phyloP scores from a whole-genome alignment of 2,888 invertebrate genomes.

The Xanthia icteritia region DNA sequence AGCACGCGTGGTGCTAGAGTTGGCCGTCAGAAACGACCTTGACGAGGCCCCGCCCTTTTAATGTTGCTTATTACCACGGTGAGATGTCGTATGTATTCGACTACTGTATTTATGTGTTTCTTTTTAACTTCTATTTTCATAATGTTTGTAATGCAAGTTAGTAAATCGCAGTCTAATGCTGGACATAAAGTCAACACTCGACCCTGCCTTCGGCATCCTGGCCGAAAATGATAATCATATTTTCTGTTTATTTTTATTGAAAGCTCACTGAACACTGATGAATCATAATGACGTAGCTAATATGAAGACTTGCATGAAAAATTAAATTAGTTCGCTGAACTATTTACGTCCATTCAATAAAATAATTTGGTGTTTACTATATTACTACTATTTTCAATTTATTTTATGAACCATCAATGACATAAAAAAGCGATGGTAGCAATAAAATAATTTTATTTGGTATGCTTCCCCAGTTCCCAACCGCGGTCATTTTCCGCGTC shows the following conservation, averaged over 20 bases:
- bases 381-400: slow-evolving; percentile 8
- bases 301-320: not conserved
- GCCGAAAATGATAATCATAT: not conserved
- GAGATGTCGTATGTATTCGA: too few species aligned
- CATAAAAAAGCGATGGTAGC: not conserved
- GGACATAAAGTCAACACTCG: not conserved
- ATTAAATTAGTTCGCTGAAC: not conserved
- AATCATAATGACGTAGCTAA: not conserved
- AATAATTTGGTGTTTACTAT: not conserved
- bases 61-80: too few species aligned
- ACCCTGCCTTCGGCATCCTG: not conserved
- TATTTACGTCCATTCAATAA: slow-evolving; percentile 7
- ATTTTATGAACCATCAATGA: slow-evolving; percentile 3
- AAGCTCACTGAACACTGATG: not conserved
- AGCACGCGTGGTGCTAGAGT: too few species aligned
- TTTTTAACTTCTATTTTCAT: not conserved
- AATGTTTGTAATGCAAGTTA: not conserved
- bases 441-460: slow-evolving; percentile 20
- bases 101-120: too few species aligned
- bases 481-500: slow-evolving; percentile 1
- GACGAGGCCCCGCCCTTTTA: too few species aligned
- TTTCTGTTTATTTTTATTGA: slow-evolving; percentile 11
- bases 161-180: not conserved
- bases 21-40: too few species aligned
- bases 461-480: not conserved